Base-by-base conservation (phyloP, 2,113 vertebrate genomes). In the Copsychus sechellarum region DNA sequence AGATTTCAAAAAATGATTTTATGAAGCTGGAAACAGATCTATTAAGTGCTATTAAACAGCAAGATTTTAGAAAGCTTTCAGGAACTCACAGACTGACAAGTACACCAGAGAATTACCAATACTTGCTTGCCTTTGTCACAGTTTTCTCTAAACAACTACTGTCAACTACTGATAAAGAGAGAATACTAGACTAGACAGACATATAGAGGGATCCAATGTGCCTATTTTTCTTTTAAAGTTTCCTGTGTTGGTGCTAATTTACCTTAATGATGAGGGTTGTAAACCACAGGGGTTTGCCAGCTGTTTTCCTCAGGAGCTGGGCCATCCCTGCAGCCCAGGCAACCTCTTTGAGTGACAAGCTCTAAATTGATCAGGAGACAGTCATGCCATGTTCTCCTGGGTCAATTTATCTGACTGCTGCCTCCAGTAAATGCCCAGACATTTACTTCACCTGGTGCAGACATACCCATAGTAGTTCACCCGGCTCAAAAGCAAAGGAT, bases 51-150 rank as follows among this genome's bases (percentile, higher is more conserved):
- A 80, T 65, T 77, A 79, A 93, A 48, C n/a, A 88, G 53, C 34
- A 82, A 86, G 79, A 82, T 92, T 85, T 87, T 45, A 85, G 66
- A 66, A 72, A 88, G 85, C 85, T 95, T 92, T 88, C 66, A 76
- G 62, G 81, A 91, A 23, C 12, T 11, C n/a, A 40, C 66, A 82
- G 85, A 40, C 71, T 79, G 45, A 53, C 45, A 81, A 87, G 33
- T 51, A 79, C 42, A 77, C 31, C 53, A 45, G 31, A 77, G 28
- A 88, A 82, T 34, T 71, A 64, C 24, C 34, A 47, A 22, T 80
- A 25, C 9, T 12, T 51, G 12, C 13, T 80, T 81, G 31, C 38
- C 22, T 82, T 91, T 85, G 34, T 87, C 40, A 51, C 12, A 36
- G 9, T 69, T 88, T 85, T 50, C 61, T 64, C 38, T 85, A 76